phyloP scores from a whole-genome alignment of 2,113 vertebrate species.

The Butastur rufipennis region DNA sequence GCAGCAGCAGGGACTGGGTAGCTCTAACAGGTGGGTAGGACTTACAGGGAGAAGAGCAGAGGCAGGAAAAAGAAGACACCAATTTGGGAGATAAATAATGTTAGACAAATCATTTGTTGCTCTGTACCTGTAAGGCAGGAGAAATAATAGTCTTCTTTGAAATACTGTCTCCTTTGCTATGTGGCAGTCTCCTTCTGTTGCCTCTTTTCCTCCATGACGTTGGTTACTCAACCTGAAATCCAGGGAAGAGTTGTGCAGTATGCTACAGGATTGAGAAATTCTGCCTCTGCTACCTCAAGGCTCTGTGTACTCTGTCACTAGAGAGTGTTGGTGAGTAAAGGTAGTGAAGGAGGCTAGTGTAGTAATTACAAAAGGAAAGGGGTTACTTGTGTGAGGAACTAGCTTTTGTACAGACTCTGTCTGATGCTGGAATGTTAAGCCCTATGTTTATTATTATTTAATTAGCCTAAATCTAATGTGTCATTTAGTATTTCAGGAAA shows the following conservation, averaged over 20 bases:
- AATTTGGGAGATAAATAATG: not conserved
- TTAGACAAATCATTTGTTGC: not conserved
- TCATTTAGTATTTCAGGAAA: not conserved
- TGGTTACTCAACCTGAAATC: not conserved
- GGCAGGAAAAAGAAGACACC: not conserved
- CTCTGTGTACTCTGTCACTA: not conserved
- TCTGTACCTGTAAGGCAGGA: not conserved
- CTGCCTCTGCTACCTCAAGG: not conserved
- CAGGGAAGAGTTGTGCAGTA: not conserved
- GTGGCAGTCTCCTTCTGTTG: not conserved
- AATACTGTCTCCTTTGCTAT: not conserved
- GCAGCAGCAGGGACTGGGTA: not conserved
- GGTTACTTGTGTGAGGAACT: not conserved
- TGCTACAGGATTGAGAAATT: not conserved
- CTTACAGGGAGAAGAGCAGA: not conserved
- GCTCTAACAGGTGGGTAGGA: not conserved
- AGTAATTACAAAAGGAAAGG: not conserved
- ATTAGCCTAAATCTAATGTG: not conserved
- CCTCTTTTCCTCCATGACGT: not conserved
- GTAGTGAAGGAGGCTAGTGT: not conserved
- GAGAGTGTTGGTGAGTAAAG: not conserved
- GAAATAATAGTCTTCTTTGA: not conserved
- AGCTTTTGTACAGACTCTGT: not conserved
- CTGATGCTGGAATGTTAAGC: not conserved
- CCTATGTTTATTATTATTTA: not conserved